Base-by-base conservation (phyloP, 2,113 vertebrate genomes). In the Strix aluco region DNA sequence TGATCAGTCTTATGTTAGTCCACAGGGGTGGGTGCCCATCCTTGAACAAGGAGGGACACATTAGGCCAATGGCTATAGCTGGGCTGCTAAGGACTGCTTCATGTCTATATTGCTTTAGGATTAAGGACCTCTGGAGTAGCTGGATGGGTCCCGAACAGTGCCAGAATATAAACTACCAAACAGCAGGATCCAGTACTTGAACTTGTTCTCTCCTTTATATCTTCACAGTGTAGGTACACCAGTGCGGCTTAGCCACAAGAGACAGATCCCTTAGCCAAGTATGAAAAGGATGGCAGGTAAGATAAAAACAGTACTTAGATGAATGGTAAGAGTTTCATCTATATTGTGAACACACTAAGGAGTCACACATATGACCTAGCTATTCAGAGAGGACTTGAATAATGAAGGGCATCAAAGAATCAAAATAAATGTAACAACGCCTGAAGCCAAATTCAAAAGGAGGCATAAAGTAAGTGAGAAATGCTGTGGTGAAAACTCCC, bases 11-110 rank as follows among this genome's bases (percentile, higher is more conserved):
- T 34, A 1, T 16, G 12, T 17, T 20, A 66, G 10, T 8, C 40
- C 85, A 23, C n/a, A 54, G 32, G n/a, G 83, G 46, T 32, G 36
- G 11, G 10, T 51, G 27, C 20, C 16, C 27, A 6, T 2, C 17
- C 30, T 47, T 21, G 13, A 34, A 2, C 6, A 29, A 17, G 4
- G 4, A 0, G 5, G 4, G 4, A 36, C n/a, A 11, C 13, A 6
- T 8, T 11, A 20, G 16, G 11, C 6, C 59, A 42, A 4, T 21
- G 30, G 4, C 9, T 75, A 6, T 7, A 38, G 19, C 10, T 44
- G 30, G 10, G 13, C 51, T 86, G 38, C 55, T 54, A 20, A 67
- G 38, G 5, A 34, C 17, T 59, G 38, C 13, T 10, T 71, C 11
- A 15, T 36, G 15, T 36, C 46, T 46, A 0, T 4, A 20, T 20